Evolutionary conservation across 2,113 vertebrate genomes (phyloP).

Genomic region (Enhydra lutris): DNA sequence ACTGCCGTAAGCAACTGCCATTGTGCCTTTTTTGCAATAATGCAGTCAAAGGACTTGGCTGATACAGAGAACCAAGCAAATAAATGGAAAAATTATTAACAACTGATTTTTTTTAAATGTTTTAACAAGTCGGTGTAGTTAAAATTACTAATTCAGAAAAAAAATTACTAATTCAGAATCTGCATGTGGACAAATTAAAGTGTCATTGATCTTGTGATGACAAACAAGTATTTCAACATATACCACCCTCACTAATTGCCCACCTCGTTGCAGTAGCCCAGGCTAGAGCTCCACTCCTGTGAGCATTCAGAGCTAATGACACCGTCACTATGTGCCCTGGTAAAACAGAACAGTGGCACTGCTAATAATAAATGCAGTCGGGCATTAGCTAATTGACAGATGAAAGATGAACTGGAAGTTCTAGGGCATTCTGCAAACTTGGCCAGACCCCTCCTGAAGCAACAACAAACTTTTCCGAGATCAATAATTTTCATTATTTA

Average conservation of each 20-base stretch:
- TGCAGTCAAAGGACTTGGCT: neutral
- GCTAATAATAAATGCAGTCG: neutral
- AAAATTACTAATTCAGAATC: constrained; percentile 25
- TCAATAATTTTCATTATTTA: constrained; percentile 13
- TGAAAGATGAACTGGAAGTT: constrained; percentile 46
- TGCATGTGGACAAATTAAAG: neutral
- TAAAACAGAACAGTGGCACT: neutral
- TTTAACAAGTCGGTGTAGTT: neutral
- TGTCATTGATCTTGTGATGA: neutral
- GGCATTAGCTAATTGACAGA: constrained; percentile 19
- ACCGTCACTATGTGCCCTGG: neutral
- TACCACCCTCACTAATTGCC: neutral
- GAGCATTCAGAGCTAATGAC: neutral
- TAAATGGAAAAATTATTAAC: neutral
- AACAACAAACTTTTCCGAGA: neutral
- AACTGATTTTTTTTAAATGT: neutral
- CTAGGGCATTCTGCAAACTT: constrained; percentile 30
- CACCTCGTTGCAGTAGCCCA: neutral
- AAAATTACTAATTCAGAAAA: constrained; percentile 24
- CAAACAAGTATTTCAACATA: neutral
- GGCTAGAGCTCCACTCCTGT: neutral
- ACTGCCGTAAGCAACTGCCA: neutral
- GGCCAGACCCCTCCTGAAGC: neutral
- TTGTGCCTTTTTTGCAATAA: neutral
- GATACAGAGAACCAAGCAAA: neutral